A percentile compares a stretch with the other conserved stretches of the same genome.
phyloP scores from a whole-genome alignment of 2,888 invertebrate species.

The Eupeodes latifasciatus region DNA sequence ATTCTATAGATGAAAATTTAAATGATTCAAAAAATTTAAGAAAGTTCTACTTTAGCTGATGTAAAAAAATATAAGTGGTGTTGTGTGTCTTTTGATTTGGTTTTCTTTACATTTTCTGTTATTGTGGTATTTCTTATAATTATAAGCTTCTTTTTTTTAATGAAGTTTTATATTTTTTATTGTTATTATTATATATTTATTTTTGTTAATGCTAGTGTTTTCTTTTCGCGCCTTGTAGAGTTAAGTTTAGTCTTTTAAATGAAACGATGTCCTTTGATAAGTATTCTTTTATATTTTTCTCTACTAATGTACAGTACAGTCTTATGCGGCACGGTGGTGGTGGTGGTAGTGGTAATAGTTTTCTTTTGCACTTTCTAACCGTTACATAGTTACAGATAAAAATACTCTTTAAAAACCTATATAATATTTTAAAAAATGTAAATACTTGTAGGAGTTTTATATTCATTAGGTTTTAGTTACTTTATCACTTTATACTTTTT shows the following conservation, averaged over 20 bases:
- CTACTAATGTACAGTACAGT: not conserved
- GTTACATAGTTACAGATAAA: not conserved
- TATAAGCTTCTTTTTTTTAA: slow-evolving; percentile 19
- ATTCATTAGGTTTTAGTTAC: too few species aligned
- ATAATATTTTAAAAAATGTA: not conserved
- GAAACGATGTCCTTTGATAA: slow-evolving; percentile 13
- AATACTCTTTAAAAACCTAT: not conserved
- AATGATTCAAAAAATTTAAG: not conserved
- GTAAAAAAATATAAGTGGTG: slow-evolving; percentile 47
- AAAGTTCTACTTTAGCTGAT: slow-evolving; percentile 41
- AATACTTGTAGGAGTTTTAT: not conserved
- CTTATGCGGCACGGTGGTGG: slow-evolving; percentile 21
- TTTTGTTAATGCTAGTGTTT: slow-evolving; percentile 14
- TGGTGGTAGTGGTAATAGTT: slow-evolving; percentile 23
- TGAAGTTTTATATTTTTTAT: not conserved
- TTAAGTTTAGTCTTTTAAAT: slow-evolving; percentile 14
- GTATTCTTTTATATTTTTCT: slow-evolving; percentile 21
- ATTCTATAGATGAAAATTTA: slow-evolving; percentile 20
- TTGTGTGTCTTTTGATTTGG: slow-evolving; percentile 49
- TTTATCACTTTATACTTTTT: too few species aligned
- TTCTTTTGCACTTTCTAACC: slow-evolving; percentile 22
- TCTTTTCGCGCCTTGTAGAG: slow-evolving; percentile 33
- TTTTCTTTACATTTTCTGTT: not conserved
- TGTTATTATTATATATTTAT: not conserved
- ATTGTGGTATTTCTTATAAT: slow-evolving; percentile 9